Percentiles rank a stretch among this genome's conserved stretches.
Evolutionary conservation across 2,888 invertebrate genomes (phyloP).

Genomic region (Eumerus sabulonum): DNA sequence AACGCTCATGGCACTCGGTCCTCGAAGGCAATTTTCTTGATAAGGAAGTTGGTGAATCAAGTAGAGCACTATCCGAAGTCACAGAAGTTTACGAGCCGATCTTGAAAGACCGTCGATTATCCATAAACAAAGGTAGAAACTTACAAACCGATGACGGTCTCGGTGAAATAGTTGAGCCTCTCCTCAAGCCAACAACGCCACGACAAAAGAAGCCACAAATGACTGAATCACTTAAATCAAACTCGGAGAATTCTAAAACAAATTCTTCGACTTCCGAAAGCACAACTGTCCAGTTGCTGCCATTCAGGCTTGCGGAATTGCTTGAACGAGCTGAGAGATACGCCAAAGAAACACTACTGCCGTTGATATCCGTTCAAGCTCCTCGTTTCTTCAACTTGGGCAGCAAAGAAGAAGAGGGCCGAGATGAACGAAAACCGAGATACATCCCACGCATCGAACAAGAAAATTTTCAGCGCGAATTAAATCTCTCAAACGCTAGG

Average conservation of each 20-base stretch:
- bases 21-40: slow-evolving; percentile 80
- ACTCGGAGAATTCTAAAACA: slow-evolving; percentile 68
- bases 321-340: slow-evolving; percentile 90
- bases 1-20: slow-evolving; percentile 81
- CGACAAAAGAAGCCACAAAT: slow-evolving; percentile 80
- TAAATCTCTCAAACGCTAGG: slow-evolving; percentile 10
- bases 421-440: slow-evolving; percentile 79
- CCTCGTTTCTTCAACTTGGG: slow-evolving; percentile 85
- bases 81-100: slow-evolving; percentile 82
- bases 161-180: slow-evolving; percentile 87
- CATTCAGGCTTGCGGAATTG: slow-evolving; percentile 87
- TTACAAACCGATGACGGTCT: slow-evolving; percentile 71
- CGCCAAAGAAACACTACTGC: slow-evolving; percentile 87
- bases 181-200: slow-evolving; percentile 83
- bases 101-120: slow-evolving; percentile 75
- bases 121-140: slow-evolving; percentile 74
- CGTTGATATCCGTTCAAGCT: slow-evolving; percentile 88
- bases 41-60: slow-evolving; percentile 75
- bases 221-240: slow-evolving; percentile 75
- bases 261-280: slow-evolving; percentile 76
- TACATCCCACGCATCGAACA: slow-evolving; percentile 83
- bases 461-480: slow-evolving; percentile 68
- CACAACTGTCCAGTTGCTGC: slow-evolving; percentile 88
- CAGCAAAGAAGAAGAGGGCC: slow-evolving; percentile 77
- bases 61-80: slow-evolving; percentile 74